Evolutionary conservation across 2,888 invertebrate genomes (phyloP), one percentile per base, ranked within the genome.

Genomic region (Epinotia ramella): DNA sequence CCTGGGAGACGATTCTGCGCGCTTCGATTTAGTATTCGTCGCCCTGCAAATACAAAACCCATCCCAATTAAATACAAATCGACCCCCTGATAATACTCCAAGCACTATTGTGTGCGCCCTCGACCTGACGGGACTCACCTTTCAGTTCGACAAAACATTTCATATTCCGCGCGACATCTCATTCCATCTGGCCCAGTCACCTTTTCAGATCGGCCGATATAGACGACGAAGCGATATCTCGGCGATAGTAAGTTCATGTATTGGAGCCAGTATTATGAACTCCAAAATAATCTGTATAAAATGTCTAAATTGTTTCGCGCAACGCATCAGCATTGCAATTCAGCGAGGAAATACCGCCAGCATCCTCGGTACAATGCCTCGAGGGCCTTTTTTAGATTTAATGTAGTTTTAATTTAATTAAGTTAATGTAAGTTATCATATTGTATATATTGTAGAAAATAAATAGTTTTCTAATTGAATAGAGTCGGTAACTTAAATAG

Each of bases 151-250:
- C 75, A 75, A 75, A 60, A 70, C 75, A 53, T 70, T 66, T 66
- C 70, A 63, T 68, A 69, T 67, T 67, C 68, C 66, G 40, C 65
- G 40, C 70, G 67, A 73, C 73, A 67, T 67, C 73, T 67, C 73
- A 49, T 66, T 73, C 73, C 70, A 56, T 70, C 74, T 70, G 75
- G 24, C 53, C 70, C 70, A 70, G 74, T 75, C 70, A 75, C 74
- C 75, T 70, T 75, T 75, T 75, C 75, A 75, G 44, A 72, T 28
- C 53, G 33, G 7, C 24, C 68, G 66, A 66, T 60, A 46, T 59
- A 69, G 59, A 60, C 66, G 62, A 64, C 71, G 72, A 33, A 20
- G 33, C 53, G 74, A 64, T 69, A 46, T 73, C 65, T 53, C 60
- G 28, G 44, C 44, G 62, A 44, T 33, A 28, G 11, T 0, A 7